These are phyloP conservation scores for Andrena cerasifolii DNA, from an alignment of 1,140 invertebrate species.

Conservation along the genomic window DNA sequence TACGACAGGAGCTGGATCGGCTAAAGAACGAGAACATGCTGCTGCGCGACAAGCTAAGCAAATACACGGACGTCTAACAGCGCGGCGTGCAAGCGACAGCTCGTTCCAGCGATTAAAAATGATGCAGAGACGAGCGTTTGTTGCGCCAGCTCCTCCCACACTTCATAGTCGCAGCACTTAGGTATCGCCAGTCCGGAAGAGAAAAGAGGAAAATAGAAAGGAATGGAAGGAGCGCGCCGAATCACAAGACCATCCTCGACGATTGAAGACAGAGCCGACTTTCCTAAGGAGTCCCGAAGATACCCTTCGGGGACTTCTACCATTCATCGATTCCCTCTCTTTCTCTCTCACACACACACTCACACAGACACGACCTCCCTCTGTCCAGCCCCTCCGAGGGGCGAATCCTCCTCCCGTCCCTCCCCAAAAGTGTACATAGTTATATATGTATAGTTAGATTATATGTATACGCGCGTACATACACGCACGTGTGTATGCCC, in stretches of 20 bases:
- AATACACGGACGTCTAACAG: conserved; percentile 91
- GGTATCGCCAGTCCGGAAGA: conserved; percentile 38
- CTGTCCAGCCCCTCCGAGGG: conserved; percentile 23
- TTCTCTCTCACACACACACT: conserved; percentile 9
- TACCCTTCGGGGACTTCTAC: conserved; percentile 17
- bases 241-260: conserved; percentile 29
- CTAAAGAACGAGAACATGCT: conserved; percentile 95
- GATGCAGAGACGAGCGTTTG: conserved; percentile 54
- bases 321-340: conserved; percentile 17
- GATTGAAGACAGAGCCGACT: conserved; percentile 5
- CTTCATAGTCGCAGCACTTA: conserved; percentile 58
- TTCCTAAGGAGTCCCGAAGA: conserved; percentile 36
- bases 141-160: conserved; percentile 45
- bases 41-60: conserved; percentile 92
- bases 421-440: conserved; percentile 79
- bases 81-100: conserved; percentile 47
- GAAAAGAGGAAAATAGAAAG: conserved; percentile 25
- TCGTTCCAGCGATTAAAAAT: conserved; percentile 39
- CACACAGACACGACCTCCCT: background rate
- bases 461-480: conserved; percentile 71
- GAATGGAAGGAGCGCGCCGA: conserved; percentile 37
- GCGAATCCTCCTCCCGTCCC: conserved; percentile 51
- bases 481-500: conserved; percentile 40
- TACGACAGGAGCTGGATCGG: conserved; percentile 93
- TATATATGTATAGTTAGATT: conserved; percentile 83